A percentile compares a stretch with the other conserved stretches of the same genome.
Evolutionary conservation across 2,113 vertebrate genomes (phyloP).

Genomic region (Crypturellus undulatus): DNA sequence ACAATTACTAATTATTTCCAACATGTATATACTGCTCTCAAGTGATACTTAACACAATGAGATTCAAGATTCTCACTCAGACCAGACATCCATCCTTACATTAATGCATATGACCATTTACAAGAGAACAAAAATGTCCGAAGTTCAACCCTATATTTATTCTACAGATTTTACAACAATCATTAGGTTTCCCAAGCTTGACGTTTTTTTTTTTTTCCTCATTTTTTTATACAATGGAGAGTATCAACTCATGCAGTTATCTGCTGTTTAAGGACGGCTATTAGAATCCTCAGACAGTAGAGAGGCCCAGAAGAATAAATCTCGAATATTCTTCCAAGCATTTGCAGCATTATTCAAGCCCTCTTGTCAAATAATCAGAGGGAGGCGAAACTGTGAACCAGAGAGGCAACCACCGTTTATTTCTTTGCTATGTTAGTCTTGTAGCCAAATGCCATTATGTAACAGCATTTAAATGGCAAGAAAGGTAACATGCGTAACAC

Average conservation of each 20-base stretch:
- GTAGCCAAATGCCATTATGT: not conserved
- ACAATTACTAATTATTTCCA: not conserved
- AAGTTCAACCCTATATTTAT: slow-evolving; percentile 18
- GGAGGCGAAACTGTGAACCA: not conserved
- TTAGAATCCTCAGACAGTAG: not conserved
- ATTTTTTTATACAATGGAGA: not conserved
- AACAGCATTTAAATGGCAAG: not conserved
- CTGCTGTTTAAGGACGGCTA: not conserved
- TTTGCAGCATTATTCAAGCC: not conserved
- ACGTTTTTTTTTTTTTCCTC: not conserved
- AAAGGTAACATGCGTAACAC: not conserved
- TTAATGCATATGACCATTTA: not conserved
- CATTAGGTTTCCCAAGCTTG: not conserved
- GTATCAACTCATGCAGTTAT: not conserved
- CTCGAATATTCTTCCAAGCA: not conserved
- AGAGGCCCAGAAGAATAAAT: not conserved
- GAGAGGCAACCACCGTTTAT: not conserved
- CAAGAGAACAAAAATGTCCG: not conserved
- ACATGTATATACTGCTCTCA: not conserved
- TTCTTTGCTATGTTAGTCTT: not conserved
- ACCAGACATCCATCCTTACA: not conserved
- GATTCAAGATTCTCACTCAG: not conserved
- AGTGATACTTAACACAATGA: not conserved
- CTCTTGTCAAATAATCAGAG: not conserved
- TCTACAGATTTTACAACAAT: not conserved